A percentile compares a stretch with the other conserved stretches of the same genome.
Evolutionary conservation across 2,888 invertebrate genomes (phyloP).

Genomic region (Nezara viridula): DNA sequence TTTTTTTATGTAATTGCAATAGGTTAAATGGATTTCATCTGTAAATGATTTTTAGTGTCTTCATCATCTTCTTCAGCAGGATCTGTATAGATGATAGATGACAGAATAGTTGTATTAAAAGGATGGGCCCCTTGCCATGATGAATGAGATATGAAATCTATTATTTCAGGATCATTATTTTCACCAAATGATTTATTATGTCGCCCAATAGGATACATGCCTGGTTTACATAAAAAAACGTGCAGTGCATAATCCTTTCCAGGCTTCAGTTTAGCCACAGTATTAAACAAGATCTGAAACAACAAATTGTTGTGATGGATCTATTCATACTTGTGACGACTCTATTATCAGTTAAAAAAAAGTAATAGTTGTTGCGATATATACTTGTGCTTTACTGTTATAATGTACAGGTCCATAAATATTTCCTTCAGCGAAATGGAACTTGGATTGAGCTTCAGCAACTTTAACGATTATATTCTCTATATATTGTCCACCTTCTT

Average conservation of each 20-base stretch:
- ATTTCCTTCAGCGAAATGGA: slow-evolving; percentile 62
- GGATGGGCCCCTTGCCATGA: slow-evolving; percentile 64
- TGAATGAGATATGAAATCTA: slow-evolving; percentile 63
- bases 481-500: slow-evolving; percentile 59
- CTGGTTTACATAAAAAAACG: slow-evolving; percentile 62
- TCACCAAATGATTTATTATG: slow-evolving; percentile 51
- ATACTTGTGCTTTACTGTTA: slow-evolving; percentile 61
- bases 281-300: slow-evolving; percentile 51
- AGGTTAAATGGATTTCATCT: background rate
- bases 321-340: background rate
- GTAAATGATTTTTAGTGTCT: background rate
- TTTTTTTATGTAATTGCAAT: no score
- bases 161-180: slow-evolving; percentile 52
- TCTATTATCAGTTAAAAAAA: background rate
- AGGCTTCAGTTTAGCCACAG: slow-evolving; percentile 58
- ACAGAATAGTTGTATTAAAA: slow-evolving; percentile 63
- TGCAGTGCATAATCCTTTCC: slow-evolving; percentile 62
- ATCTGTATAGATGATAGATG: slow-evolving; percentile 61
- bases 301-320: background rate
- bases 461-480: slow-evolving; percentile 63
- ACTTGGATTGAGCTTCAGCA: slow-evolving; percentile 60
- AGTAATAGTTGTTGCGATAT: background rate
- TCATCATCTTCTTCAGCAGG: slow-evolving; percentile 47
- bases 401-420: slow-evolving; percentile 60
- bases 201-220: slow-evolving; percentile 62